Conservation (phyloP, 2,113 vertebrate species). For the Mellivora capensis region DNA sequence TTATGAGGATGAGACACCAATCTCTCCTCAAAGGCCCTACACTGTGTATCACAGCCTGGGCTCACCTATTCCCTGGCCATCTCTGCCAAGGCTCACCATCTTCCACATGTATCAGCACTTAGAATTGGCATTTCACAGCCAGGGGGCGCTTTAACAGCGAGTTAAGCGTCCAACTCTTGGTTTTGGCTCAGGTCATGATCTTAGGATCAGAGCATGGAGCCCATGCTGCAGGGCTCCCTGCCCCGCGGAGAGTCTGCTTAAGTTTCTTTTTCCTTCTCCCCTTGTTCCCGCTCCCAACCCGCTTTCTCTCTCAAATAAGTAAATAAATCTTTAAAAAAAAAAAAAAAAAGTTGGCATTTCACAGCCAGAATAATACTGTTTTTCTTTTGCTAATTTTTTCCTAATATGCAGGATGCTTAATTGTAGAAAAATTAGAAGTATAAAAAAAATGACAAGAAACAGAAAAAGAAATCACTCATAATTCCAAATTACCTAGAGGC, state of each 20-base stretch:
- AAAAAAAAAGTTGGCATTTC: neutral
- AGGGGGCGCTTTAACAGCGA: neutral
- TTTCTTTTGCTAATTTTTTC: conserved; percentile 4
- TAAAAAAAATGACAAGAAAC: neutral
- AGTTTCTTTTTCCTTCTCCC: neutral
- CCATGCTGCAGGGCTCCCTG: neutral
- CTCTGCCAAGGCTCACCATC: neutral
- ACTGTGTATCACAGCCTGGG: neutral
- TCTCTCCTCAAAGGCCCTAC: neutral
- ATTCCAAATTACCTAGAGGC: neutral
- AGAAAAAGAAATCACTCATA: neutral
- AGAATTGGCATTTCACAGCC: neutral
- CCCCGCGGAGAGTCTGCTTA: neutral
- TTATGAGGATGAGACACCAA: neutral
- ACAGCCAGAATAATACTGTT: neutral
- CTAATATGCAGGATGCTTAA: neutral
- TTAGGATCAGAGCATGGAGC: neutral
- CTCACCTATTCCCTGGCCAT: neutral
- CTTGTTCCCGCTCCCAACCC: neutral
- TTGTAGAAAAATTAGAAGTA: neutral
- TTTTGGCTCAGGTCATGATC: neutral
- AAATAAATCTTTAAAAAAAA: neutral
- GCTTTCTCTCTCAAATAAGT: neutral
- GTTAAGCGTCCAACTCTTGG: neutral
- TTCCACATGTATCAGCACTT: neutral